Base-by-base conservation (phyloP, 92 coral and sea anemone species). In the Chrysogorgia sp. region DNA sequence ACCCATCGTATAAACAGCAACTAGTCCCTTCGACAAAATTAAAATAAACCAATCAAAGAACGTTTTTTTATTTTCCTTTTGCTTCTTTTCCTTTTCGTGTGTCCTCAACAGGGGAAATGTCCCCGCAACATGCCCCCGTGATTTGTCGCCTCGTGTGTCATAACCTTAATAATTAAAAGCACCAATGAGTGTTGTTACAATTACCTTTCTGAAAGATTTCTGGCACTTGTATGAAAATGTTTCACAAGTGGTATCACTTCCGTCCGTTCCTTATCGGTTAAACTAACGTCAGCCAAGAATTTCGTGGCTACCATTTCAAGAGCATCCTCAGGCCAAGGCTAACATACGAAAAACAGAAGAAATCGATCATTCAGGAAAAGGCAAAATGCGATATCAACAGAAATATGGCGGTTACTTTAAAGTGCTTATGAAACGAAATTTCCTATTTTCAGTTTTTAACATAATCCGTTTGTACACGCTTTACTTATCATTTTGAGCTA, bases 251-350 rank as follows among this genome's bases (percentile, higher is more conserved):
- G 92, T 2, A 96, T 91, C 1, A 96, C 92, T 66, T 96, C 97
- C 47, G 71, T 92, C 12, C 99, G 88, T 58, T 96, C 99, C 59
- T 96, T 89, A 20, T 91, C 91, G 14, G 93, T 91, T 86, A 96
- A 64, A 59, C 87, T 88, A 35, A 89, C 87, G 68, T 96, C 99
- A 67, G 90, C 92, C 26, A 96, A 88, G 77, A 96, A 96, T 82
- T 96, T 96, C 74, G 90, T 96, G 63, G 99, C 99, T 6, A 96
- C 99, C 99, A 96, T 91, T 66, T 92, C 99, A 49, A 96, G 82
- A 1, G 99, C 99, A 81, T 96, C 99, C 66, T 91, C 96, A 9
- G 99, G 99, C 99, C 99, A 96, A 0, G 99, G 99, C 89, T 76
- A 71, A 67, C 14, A 24, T 1, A 13, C n/a, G 22, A 43, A n/a